A percentile compares a stretch with the other conserved stretches of the same genome.
phyloP scores from a whole-genome alignment of 2,797 vertebrate species.

The Buceros bicornis region DNA sequence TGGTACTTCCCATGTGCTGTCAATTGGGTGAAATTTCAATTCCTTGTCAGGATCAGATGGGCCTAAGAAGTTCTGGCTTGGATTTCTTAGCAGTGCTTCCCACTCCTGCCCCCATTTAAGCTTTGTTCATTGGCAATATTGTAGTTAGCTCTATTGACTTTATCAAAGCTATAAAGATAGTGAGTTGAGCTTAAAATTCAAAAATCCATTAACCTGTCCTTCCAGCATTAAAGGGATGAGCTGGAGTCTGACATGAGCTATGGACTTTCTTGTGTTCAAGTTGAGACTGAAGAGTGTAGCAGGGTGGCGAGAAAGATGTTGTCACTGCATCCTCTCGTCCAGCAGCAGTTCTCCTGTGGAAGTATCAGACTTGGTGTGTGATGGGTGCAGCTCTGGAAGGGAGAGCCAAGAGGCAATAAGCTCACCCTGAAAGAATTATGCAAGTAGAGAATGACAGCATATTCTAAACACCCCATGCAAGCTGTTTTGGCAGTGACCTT shows the following conservation, averaged over 20 bases:
- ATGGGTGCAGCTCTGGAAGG: neutral
- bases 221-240: neutral
- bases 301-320: accelerated
- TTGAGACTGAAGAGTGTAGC: neutral
- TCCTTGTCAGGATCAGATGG: neutral
- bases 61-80: neutral
- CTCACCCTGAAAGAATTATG: neutral
- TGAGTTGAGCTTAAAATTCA: neutral
- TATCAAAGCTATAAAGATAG: neutral
- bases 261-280: neutral
- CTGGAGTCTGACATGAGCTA: neutral
- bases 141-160: neutral
- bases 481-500: neutral
- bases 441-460: neutral
- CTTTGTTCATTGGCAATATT: neutral
- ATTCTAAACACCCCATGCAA: neutral
- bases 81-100: neutral
- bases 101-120: neutral
- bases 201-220: neutral
- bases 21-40: accelerated
- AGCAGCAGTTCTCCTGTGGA: neutral
- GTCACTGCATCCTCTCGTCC: neutral
- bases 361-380: neutral
- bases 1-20: neutral
- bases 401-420: neutral